phyloP scores from a whole-genome alignment of 2,797 vertebrate species.

The Manis pentadactyla region DNA sequence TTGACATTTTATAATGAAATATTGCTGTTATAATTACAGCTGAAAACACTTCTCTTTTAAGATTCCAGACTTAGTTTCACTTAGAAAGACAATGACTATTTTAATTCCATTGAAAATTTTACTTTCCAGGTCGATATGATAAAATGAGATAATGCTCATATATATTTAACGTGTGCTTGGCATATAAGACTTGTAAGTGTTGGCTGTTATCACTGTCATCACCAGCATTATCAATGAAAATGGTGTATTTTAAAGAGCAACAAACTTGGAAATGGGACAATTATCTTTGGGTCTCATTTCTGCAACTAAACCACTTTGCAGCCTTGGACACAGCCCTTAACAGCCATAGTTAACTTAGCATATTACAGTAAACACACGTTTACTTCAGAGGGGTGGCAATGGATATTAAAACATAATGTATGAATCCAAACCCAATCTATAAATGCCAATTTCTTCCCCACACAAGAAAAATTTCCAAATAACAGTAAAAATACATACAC shows the following conservation, averaged over 20 bases:
- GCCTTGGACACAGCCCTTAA: neutral
- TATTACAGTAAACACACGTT: neutral
- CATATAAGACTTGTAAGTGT: neutral
- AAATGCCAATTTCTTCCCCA: neutral
- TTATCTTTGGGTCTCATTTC: neutral
- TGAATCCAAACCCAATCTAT: neutral
- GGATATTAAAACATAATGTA: neutral
- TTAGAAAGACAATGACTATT: slow-evolving; percentile 8
- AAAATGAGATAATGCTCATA: neutral
- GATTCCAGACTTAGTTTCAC: neutral
- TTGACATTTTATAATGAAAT: slow-evolving; percentile 43
- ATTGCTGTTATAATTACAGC: neutral
- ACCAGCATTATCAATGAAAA: neutral
- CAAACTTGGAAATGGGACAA: neutral
- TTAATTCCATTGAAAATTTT: neutral
- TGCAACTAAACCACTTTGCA: neutral
- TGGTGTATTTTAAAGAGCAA: neutral
- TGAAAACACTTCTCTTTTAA: slow-evolving; percentile 48
- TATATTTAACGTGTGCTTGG: neutral
- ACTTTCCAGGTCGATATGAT: neutral
- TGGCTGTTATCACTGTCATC: neutral
- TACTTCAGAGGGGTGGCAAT: neutral
- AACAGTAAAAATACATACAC: slow-evolving; percentile 4
- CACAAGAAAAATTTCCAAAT: neutral
- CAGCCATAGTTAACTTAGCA: neutral